Base-by-base conservation (phyloP, 2,797 vertebrate genomes). In the Hemibagrus guttatus region DNA sequence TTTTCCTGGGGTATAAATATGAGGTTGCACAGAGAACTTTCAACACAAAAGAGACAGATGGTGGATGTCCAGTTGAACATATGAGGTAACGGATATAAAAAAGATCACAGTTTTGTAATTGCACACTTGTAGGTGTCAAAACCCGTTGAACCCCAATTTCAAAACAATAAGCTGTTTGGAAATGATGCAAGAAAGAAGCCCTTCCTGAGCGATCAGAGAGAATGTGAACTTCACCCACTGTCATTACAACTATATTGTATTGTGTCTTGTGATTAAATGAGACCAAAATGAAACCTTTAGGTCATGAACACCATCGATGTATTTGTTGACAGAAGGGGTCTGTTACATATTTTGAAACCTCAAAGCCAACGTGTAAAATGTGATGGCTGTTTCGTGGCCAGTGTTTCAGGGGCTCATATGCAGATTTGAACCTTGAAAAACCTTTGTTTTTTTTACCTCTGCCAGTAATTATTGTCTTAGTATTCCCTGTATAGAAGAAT, bases 81-180 rank as follows among this genome's bases (percentile, higher is more conserved):
- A 58, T 58, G 4, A 39, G 76, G 9, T 59, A 39, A 59, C 31
- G n/a, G n/a, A n/a, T n/a, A 56, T 52, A 76, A 75, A 75, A 75
- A 17, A n/a, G 58, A 64, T 63, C 58, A 46, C 35, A 80, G 56
- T 63, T 80, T 80, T 21, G 61, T 21, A 80, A 61, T 42, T 80
- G 5, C 56, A n/a, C 52, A 58, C 28, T 56, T 61, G 21, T 61
- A 31, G 56, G 28, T 42, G 78, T 8, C 11, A 80, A 61, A 80
- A 39, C 13, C 31, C 6, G 56, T 39, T 23, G 3, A 23, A 42
- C 16, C 4, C 5, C 16, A 16, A 4, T 46, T 63, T 46, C 28
- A 35, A 13, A 35, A 3, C 52, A 58, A 58, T 28, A 12, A 58
- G 54, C 19, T 58, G 54, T 35, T 78, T 35, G 26, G 16, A 76